Evolutionary conservation across 1,140 invertebrate species (phyloP).

Genomic region (Capitella teleta): DNA sequence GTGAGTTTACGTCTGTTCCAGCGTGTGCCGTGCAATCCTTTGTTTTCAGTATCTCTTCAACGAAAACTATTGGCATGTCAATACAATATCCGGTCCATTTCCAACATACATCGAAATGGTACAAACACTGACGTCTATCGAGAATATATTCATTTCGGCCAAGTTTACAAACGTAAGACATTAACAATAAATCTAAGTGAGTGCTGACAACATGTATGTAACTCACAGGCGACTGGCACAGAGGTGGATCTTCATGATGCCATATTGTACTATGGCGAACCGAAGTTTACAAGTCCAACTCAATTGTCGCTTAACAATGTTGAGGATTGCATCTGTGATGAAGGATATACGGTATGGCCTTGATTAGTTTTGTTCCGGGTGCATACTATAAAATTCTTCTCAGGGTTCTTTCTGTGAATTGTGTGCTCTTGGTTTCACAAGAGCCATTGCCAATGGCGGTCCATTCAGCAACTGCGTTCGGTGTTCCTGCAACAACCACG

Average conservation of each 20-base stretch:
- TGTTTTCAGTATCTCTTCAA: not conserved
- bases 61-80: not conserved
- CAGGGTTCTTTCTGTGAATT: conserved; percentile 82
- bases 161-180: conserved; percentile 10
- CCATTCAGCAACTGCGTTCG: conserved; percentile 80
- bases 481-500: conserved; percentile 86
- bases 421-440: conserved; percentile 77
- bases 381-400: too few relatives aligned
- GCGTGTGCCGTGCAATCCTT: not conserved
- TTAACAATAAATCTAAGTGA: not conserved
- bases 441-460: conserved; percentile 72
- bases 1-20: not conserved
- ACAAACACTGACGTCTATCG: conserved; percentile 6
- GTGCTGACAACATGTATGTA: not conserved
- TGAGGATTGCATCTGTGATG: too few relatives aligned
- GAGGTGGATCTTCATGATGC: not conserved
- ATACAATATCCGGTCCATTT: conserved; percentile 1
- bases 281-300: too few relatives aligned
- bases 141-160: conserved; percentile 6
- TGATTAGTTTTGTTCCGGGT: too few relatives aligned
- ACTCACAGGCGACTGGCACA: not conserved
- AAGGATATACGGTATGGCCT: too few relatives aligned
- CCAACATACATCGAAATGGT: conserved; percentile 10
- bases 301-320: too few relatives aligned
- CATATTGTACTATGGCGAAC: not conserved